Conservation (phyloP, 2,797 vertebrate species). For the Sus cebifrons region DNA sequence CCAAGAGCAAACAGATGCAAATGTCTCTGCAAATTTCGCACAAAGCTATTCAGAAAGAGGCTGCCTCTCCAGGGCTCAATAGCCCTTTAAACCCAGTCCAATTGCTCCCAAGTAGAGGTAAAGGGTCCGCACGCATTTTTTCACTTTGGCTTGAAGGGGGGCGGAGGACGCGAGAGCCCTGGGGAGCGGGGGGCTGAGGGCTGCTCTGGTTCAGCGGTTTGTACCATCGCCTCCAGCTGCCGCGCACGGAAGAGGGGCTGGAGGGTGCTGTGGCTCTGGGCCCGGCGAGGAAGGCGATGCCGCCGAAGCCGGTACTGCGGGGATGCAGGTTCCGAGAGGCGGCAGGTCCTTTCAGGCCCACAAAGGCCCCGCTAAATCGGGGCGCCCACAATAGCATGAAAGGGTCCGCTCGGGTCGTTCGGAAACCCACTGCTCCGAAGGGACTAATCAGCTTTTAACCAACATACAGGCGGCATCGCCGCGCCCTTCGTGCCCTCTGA, state of each 20-base stretch:
- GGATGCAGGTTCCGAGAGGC: conserved; percentile 95
- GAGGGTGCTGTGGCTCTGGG: conserved; percentile 15
- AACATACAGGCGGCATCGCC: conserved; percentile 94
- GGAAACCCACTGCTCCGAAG: conserved; percentile 95
- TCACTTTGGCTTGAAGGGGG: conserved; percentile 84
- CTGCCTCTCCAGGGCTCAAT: conserved; percentile 94
- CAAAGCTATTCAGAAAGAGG: conserved; percentile 92
- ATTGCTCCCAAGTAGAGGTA: conserved; percentile 93
- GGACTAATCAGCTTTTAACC: conserved; percentile 99
- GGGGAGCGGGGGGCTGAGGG: background rate
- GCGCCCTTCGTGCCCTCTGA: conserved; percentile 77
- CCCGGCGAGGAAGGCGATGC: background rate
- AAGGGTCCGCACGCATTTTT: conserved; percentile 95
- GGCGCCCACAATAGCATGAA: conserved; percentile 98
- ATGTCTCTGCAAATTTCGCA: conserved; percentile 94
- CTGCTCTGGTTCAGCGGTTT: conserved; percentile 84
- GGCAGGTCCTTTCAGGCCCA: conserved; percentile 96
- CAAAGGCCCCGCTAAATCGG: conserved; percentile 97
- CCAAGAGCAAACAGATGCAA: conserved; percentile 97
- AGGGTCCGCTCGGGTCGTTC: conserved; percentile 95
- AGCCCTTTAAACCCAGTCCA: conserved; percentile 95
- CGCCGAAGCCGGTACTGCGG: conserved; percentile 91
- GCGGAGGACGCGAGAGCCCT: conserved; percentile 34
- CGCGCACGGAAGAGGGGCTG: conserved; percentile 65
- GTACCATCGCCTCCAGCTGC: conserved; percentile 85